Evolutionary conservation across 2,888 invertebrate species (phyloP).

Genomic region (Willowsia nigromaculata): DNA sequence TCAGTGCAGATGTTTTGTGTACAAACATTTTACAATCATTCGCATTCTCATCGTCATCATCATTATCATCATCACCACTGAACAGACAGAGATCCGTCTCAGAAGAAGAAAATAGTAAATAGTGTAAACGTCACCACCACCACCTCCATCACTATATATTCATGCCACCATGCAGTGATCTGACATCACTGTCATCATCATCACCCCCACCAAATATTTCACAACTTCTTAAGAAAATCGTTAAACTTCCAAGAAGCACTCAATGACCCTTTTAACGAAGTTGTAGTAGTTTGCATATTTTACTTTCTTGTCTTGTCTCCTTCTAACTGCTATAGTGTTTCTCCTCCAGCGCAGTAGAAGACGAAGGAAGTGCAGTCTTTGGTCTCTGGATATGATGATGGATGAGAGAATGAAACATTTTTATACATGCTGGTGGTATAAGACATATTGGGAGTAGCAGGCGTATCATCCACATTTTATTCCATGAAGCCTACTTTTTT

Average conservation of each 20-base stretch:
- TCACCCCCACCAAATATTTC: neutral
- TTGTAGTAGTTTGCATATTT: neutral
- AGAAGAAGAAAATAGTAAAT: neutral
- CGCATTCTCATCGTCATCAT: neutral
- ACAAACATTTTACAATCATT: too few species aligned
- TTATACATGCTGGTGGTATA: too few species aligned
- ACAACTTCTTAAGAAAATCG: neutral
- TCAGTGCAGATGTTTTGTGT: neutral
- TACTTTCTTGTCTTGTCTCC: neutral
- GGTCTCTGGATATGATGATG: neutral
- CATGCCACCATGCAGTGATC: neutral
- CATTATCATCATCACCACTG: neutral
- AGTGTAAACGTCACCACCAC: neutral
- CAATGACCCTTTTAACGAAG: slow-evolving; percentile 1
- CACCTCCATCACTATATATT: neutral
- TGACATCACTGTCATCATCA: neutral
- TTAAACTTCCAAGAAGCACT: slow-evolving; percentile 19
- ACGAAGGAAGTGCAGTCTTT: neutral
- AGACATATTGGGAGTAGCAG: too few species aligned
- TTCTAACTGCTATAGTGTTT: neutral
- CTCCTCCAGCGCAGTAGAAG: neutral
- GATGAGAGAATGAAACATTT: neutral
- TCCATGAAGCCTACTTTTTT: neutral
- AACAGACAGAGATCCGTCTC: neutral
- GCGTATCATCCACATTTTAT: too few species aligned